Evolutionary conservation across 1,140 invertebrate species (phyloP).

Genomic region (Anagrus nilaparvatae): DNA sequence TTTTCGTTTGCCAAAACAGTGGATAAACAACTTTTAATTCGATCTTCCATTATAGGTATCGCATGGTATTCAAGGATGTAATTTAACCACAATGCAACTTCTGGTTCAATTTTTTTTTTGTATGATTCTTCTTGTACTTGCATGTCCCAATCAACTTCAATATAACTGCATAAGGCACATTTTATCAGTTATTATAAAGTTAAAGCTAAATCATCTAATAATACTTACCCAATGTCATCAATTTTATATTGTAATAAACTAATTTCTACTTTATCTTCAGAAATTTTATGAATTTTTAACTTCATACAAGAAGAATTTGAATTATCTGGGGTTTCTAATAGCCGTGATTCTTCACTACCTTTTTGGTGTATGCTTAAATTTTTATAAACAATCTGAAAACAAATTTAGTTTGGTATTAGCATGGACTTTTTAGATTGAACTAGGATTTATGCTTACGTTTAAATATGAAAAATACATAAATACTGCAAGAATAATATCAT

Average conservation of each 20-base stretch:
- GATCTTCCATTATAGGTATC: conserved; percentile 9
- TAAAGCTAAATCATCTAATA: not conserved
- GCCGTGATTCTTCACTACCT: conserved; percentile 8
- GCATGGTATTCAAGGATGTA: conserved; percentile 8
- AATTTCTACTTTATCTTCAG: conserved; percentile 1
- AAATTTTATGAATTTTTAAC: conserved; percentile 8
- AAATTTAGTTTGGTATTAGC: too few species aligned
- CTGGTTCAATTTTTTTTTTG: conserved; percentile 9
- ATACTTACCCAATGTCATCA: conserved; percentile 9
- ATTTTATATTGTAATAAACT: conserved; percentile 6
- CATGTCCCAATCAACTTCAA: conserved; percentile 10
- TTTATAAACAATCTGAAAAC: conserved; percentile 14
- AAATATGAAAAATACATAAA: conserved; percentile 12
- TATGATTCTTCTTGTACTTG: conserved; percentile 1
- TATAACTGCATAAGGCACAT: conserved; percentile 3
- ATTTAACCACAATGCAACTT: conserved; percentile 13
- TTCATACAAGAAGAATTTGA: conserved; percentile 14
- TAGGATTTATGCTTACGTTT: conserved; percentile 6
- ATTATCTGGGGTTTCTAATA: conserved; percentile 13
- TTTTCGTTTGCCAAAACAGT: conserved; percentile 10
- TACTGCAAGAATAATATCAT: conserved; percentile 11
- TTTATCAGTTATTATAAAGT: too few species aligned
- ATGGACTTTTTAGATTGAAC: not conserved
- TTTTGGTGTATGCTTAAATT: conserved; percentile 10
- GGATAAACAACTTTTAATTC: conserved; percentile 4